Evolutionary conservation across 2,113 vertebrate genomes (phyloP).

Genomic region (Oryzias melastigma): DNA sequence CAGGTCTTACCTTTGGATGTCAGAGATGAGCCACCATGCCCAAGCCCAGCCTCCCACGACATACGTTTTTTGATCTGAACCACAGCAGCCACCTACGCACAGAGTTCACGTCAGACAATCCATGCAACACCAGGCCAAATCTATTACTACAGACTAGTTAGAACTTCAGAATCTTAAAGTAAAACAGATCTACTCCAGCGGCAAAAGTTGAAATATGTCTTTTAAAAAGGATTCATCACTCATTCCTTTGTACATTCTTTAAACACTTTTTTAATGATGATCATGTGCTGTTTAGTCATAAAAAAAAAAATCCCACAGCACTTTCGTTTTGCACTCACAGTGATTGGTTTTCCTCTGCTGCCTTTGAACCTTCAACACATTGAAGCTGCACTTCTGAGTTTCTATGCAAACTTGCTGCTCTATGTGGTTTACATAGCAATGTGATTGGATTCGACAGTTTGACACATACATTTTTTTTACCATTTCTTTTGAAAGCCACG

Average conservation of each 20-base stretch:
- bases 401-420: neutral
- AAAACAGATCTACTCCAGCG: neutral
- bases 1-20: slow-evolving; percentile 88
- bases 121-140: neutral
- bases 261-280: slow-evolving; percentile 1
- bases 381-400: neutral
- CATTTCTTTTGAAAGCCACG: too few relatives aligned
- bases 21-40: slow-evolving; percentile 97
- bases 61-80: slow-evolving; percentile 89
- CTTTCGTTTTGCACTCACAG: slow-evolving; percentile 1
- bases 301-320: neutral
- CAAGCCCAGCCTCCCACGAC: slow-evolving; percentile 95
- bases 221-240: neutral
- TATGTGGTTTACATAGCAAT: neutral
- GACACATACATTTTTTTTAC: neutral
- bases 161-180: neutral
- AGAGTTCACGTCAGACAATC: slow-evolving; percentile 12
- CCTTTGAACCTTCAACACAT: neutral
- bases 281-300: slow-evolving; percentile 1
- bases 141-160: neutral
- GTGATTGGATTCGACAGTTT: neutral
- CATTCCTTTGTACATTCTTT: slow-evolving; percentile 3
- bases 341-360: neutral
- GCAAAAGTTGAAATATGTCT: neutral
- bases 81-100: slow-evolving; percentile 91